Base-by-base conservation (phyloP, 92 coral and sea anemone genomes). In the Phymanthus crucifer region DNA sequence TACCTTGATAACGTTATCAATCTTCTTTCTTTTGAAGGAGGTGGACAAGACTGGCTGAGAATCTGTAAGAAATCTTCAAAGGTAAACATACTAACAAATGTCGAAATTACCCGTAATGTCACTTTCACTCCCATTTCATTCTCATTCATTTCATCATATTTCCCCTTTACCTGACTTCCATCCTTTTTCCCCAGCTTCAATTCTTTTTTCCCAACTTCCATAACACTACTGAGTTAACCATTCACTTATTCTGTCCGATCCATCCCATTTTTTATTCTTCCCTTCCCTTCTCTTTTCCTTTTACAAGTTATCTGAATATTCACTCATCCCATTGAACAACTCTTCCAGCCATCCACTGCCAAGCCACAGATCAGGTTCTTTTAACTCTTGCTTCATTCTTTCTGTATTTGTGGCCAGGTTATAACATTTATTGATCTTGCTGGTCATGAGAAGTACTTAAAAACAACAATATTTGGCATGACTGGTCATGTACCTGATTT, bases 401-500 rank as follows among this genome's bases (percentile, higher is more conserved):
- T 26, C 17, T 34, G 26, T 48, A 65, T 24, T 19, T 2, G 21
- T 54, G 64, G 10, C 8, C 64, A 94, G 98, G 99, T 95, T 31
- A 93, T 95, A 81, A 95, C 99, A 68, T 95, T 95, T 81, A 93
- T 95, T 66, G 99, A 95, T 77, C 86, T 95, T 70, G 98, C 99
- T 65, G 99, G 99, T 7, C 99, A 95, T 84, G 99, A 95, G 79
- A 87, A 89, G 56, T 95, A 95, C 83, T 87, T 95, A n/a, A 95
- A 95, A 79, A 95, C 99, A 17, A 95, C 99, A 11, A 95, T 95
- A 81, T 95, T 95, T 89, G 99, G 99, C 23, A 95, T 95, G 99
- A 95, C 99, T 0, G 99, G 99, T 14, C 99, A 95, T 89, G 99
- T 94, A 31, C 99, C 99, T 69, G 99, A 95, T 89, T 95, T 95